These are phyloP conservation scores for Saguinus midas DNA, from an alignment of 2,113 vertebrate species.

Conservation along the genomic window DNA sequence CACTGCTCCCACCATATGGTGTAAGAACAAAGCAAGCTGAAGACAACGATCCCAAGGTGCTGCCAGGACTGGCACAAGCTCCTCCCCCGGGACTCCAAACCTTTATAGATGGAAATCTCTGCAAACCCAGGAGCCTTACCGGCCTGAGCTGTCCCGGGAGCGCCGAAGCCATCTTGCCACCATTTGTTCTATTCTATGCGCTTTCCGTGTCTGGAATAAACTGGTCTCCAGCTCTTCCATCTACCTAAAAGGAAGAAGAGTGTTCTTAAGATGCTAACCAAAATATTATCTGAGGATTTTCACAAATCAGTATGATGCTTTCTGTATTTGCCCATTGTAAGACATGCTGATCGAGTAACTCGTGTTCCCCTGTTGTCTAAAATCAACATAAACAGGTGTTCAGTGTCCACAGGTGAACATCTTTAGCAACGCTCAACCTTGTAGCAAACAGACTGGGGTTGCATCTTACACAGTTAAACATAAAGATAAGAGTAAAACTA, in stretches of 20 bases:
- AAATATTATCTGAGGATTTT: background rate
- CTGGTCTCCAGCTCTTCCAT: constrained; percentile 97
- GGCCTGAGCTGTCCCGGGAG: constrained; percentile 90
- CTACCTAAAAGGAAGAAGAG: constrained; percentile 87
- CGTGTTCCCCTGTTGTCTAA: background rate
- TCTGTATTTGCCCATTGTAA: background rate
- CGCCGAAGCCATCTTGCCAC: constrained; percentile 97
- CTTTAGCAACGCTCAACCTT: background rate
- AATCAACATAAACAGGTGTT: background rate
- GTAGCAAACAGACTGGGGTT: background rate
- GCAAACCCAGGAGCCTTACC: constrained; percentile 81
- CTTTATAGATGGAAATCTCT: background rate
- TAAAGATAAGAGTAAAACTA: background rate
- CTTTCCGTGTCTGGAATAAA: constrained; percentile 90
- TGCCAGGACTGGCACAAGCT: background rate
- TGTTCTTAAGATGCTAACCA: background rate
- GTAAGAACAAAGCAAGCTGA: background rate
- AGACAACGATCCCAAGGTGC: background rate
- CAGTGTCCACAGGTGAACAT: background rate
- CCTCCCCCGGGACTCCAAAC: background rate
- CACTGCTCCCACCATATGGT: background rate
- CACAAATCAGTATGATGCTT: background rate
- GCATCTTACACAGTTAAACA: background rate
- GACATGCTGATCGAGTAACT: background rate
- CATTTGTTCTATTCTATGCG: constrained; percentile 95